Percentiles rank a stretch among this genome's conserved stretches.
phyloP scores from a whole-genome alignment of 2,888 invertebrate genomes.

The Galeopsomyia nigrocyanea region DNA sequence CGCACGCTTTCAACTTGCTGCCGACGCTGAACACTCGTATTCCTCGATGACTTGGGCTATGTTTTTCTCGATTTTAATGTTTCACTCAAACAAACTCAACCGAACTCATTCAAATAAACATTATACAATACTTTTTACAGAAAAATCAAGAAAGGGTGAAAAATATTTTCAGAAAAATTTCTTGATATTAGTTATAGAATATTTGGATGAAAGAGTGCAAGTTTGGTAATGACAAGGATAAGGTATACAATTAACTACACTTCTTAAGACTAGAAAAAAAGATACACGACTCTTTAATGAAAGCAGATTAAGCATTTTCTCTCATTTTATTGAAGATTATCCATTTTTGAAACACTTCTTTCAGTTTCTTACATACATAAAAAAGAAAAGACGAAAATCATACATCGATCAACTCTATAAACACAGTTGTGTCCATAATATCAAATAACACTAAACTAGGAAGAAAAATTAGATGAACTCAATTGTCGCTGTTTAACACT shows the following conservation, averaged over 20 bases:
- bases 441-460: slow-evolving; percentile 44
- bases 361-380: slow-evolving; percentile 61
- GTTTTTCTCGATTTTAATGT: too few relatives aligned
- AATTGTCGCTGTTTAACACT: slow-evolving; percentile 46
- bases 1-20: too few relatives aligned
- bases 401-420: slow-evolving; percentile 56
- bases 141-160: too few relatives aligned
- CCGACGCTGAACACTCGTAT: too few relatives aligned
- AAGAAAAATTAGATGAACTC: slow-evolving; percentile 37
- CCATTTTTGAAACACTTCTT: slow-evolving; percentile 56
- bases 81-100: too few relatives aligned
- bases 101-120: too few relatives aligned
- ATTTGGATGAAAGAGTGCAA: slow-evolving; percentile 13
- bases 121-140: too few relatives aligned
- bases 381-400: slow-evolving; percentile 55
- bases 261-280: slow-evolving; percentile 41
- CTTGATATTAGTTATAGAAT: too few relatives aligned
- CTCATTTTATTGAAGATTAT: slow-evolving; percentile 61
- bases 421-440: slow-evolving; percentile 43
- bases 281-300: slow-evolving; percentile 50
- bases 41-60: too few relatives aligned
- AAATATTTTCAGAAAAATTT: too few relatives aligned
- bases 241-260: slow-evolving; percentile 44
- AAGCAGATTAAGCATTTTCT: slow-evolving; percentile 55
- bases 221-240: slow-evolving; percentile 34